phyloP scores from a whole-genome alignment of 2,113 vertebrate species.

The Strigops habroptila region DNA sequence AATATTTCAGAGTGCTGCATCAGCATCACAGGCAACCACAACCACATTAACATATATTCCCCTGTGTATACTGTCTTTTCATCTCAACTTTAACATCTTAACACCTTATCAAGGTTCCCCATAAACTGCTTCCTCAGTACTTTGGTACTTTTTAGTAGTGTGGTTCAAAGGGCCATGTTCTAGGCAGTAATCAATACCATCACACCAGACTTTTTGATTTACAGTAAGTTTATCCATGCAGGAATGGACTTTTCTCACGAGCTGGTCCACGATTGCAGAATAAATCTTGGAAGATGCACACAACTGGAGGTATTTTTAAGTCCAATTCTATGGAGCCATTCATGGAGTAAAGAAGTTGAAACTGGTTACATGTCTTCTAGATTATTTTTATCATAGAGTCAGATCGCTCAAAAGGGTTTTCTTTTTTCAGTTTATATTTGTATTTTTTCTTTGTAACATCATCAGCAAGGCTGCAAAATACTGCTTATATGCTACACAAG shows the following conservation, averaged over 20 bases:
- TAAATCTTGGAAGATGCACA: neutral
- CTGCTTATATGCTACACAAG: neutral
- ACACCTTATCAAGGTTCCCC: neutral
- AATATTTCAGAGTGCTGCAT: neutral
- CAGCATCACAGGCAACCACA: neutral
- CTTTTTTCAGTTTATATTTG: neutral
- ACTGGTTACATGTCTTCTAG: fast-evolving
- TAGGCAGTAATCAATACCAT: neutral
- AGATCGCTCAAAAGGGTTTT: neutral
- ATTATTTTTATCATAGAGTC: neutral
- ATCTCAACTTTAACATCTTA: neutral
- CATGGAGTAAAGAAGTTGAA: neutral
- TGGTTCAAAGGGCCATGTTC: neutral
- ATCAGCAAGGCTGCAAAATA: neutral
- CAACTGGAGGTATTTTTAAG: neutral
- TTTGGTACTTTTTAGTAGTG: neutral
- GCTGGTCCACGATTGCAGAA: neutral
- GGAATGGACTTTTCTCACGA: neutral
- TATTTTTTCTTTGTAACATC: neutral
- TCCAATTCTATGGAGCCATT: neutral
- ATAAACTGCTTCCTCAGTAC: neutral
- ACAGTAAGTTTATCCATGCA: neutral
- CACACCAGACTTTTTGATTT: neutral
- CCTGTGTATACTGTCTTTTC: neutral
- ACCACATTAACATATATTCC: neutral